These are phyloP conservation scores for Ectemnius cavifrons DNA, from an alignment of 2,888 invertebrate species.

Conservation along the genomic window DNA sequence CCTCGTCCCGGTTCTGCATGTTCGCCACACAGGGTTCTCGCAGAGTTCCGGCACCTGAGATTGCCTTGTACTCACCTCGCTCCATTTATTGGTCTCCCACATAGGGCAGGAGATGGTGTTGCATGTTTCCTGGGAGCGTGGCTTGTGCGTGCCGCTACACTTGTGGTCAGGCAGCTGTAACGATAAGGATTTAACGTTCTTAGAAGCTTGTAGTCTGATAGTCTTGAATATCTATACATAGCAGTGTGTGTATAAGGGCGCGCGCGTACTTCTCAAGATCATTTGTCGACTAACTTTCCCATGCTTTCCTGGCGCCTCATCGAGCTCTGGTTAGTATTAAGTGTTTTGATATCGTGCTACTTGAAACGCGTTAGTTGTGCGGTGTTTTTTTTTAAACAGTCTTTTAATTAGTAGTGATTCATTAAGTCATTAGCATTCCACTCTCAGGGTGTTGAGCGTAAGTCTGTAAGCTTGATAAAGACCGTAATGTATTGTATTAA, in stretches of 20 bases:
- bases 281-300: neutral
- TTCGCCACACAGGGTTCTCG: constrained; percentile 14
- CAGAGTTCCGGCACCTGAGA: constrained; percentile 33
- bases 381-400: too few species aligned
- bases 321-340: too few species aligned
- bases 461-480: too few species aligned
- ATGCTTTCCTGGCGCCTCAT: neutral
- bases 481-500: too few species aligned
- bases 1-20: constrained; percentile 33
- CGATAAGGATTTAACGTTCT: constrained; percentile 31
- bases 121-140: constrained; percentile 89
- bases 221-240: neutral
- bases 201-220: neutral
- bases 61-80: constrained; percentile 85
- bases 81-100: constrained; percentile 94
- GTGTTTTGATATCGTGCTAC: too few species aligned
- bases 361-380: too few species aligned
- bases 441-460: too few species aligned
- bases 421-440: too few species aligned
- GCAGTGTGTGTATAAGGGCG: too few species aligned
- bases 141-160: constrained; percentile 86
- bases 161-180: constrained; percentile 87
- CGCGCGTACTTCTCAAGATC: neutral
- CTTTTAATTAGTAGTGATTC: too few species aligned
- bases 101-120: constrained; percentile 91